Percentiles rank a stretch among this genome's conserved stretches.
Conservation (phyloP, 2,888 invertebrate genomes). For the Chymomyza caudatula region DNA sequence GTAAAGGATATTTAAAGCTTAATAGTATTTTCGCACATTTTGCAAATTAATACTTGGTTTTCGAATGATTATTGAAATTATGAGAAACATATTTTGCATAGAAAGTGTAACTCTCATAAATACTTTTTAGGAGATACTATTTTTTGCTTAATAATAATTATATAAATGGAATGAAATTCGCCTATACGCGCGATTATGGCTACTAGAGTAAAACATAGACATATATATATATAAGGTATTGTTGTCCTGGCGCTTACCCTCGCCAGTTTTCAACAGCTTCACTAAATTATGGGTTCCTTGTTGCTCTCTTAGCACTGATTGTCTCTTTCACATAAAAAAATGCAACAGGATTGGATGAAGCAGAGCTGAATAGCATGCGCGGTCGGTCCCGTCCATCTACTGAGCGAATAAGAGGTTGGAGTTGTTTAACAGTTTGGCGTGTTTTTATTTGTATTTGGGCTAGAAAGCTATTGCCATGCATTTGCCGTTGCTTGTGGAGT, state of each 20-base stretch:
- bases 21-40: neutral
- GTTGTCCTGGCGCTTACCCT: neutral
- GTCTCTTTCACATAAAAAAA: neutral
- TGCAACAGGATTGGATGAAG: neutral
- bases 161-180: neutral
- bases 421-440: conserved; percentile 22
- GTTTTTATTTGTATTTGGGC: conserved; percentile 31
- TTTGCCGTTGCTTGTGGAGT: conserved; percentile 49
- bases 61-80: neutral
- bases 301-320: neutral
- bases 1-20: neutral
- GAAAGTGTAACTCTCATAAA: neutral
- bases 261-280: neutral
- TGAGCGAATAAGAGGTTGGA: conserved; percentile 8
- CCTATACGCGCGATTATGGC: neutral
- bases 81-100: neutral
- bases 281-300: neutral
- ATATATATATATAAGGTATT: neutral
- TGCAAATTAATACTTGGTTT: neutral
- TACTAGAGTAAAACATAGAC: neutral
- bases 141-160: neutral
- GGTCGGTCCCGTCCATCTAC: conserved; percentile 21
- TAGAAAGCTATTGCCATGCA: conserved; percentile 52
- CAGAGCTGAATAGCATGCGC: conserved; percentile 34
- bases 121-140: neutral